These are phyloP conservation scores for Parazoanthus atlanticus DNA, from an alignment of 92 coral and sea anemone genomes.

Conservation along the genomic window DNA sequence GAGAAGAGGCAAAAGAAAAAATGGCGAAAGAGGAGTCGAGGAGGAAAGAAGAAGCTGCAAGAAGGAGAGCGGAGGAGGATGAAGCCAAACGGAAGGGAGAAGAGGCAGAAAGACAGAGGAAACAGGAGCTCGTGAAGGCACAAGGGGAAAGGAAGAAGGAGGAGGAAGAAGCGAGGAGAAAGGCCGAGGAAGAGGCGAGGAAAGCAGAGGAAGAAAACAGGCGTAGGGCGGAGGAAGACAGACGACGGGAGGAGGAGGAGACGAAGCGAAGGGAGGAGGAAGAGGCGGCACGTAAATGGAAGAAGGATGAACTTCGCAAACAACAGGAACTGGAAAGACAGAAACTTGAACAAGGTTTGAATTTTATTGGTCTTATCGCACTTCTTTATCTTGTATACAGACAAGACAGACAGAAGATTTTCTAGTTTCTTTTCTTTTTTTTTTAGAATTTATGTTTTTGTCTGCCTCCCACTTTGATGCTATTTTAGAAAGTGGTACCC, in stretches of 20 bases:
- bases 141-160: slow-evolving; percentile 68
- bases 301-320: slow-evolving; percentile 85
- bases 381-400: not conserved
- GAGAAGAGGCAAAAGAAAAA: slow-evolving; percentile 48
- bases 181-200: slow-evolving; percentile 60
- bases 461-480: too few species aligned
- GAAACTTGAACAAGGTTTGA: slow-evolving; percentile 82
- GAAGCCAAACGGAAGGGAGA: slow-evolving; percentile 73
- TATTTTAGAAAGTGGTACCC: too few species aligned
- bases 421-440: too few species aligned
- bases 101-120: slow-evolving; percentile 68
- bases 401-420: too few species aligned
- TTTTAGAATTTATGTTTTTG: too few species aligned
- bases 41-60: slow-evolving; percentile 66
- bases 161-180: slow-evolving; percentile 66
- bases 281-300: slow-evolving; percentile 93
- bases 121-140: slow-evolving; percentile 41
- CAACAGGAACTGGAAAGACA: slow-evolving; percentile 88
- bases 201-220: slow-evolving; percentile 68
- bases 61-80: slow-evolving; percentile 72
- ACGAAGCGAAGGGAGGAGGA: slow-evolving; percentile 80
- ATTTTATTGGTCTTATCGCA: not conserved
- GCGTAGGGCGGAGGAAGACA: slow-evolving; percentile 63
- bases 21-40: slow-evolving; percentile 69
- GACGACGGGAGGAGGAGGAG: slow-evolving; percentile 68